Conservation (phyloP, 2,797 vertebrate species). For the Halcyon badia region DNA sequence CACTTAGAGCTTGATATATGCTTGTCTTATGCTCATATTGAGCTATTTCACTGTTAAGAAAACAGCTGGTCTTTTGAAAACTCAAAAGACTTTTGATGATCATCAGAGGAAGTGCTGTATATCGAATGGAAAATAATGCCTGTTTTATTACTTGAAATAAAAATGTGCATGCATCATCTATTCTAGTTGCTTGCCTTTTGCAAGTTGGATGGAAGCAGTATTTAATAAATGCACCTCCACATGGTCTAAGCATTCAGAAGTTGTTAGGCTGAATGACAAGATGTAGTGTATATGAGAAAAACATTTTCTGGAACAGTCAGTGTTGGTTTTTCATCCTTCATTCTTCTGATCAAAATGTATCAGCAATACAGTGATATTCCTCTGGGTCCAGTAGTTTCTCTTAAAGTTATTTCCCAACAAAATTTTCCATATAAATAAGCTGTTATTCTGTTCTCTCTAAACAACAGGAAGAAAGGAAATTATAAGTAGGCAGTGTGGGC, state of each 20-base stretch:
- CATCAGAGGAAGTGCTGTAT: not conserved
- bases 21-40: not conserved
- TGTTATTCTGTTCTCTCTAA: constrained; percentile 80
- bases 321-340: constrained; percentile 76
- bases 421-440: constrained; percentile 84
- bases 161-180: not conserved
- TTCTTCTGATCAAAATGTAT: constrained; percentile 80
- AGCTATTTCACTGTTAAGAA: not conserved
- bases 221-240: not conserved
- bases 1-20: not conserved
- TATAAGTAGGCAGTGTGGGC: not conserved
- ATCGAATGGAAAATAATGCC: not conserved
- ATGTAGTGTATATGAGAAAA: constrained; percentile 42
- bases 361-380: constrained; percentile 47
- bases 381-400: constrained; percentile 71
- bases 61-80: not conserved
- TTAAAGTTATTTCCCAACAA: constrained; percentile 82
- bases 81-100: not conserved
- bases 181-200: not conserved
- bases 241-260: constrained; percentile 75
- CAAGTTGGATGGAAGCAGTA: constrained; percentile 35
- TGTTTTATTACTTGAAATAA: not conserved
- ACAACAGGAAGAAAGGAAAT: constrained; percentile 55
- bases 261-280: constrained; percentile 79
- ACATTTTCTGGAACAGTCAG: constrained; percentile 35